Evolutionary conservation across 2,797 vertebrate genomes (phyloP).

Genomic region (Hapalemur alaotrensis): DNA sequence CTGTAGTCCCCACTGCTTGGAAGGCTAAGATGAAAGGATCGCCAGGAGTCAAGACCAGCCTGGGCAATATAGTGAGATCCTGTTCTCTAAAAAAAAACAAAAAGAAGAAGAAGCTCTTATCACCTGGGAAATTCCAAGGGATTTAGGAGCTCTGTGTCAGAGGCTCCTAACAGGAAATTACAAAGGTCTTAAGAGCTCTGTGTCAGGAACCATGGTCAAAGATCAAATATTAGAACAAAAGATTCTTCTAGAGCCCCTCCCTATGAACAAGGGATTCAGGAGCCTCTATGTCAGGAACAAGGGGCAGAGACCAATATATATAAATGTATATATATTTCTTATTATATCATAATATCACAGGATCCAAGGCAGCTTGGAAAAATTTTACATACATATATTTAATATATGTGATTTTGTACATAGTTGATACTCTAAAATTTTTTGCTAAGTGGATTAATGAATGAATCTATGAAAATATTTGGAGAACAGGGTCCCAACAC

Average conservation of each 20-base stretch:
- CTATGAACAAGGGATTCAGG: neutral
- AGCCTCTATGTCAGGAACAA: neutral
- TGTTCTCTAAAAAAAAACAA: neutral
- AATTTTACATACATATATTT: neutral
- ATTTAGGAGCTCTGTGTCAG: neutral
- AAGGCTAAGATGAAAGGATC: neutral
- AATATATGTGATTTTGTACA: neutral
- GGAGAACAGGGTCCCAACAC: neutral
- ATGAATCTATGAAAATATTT: neutral
- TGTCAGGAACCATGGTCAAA: neutral
- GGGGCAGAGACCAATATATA: neutral
- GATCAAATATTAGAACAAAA: neutral
- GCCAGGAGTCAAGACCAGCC: neutral
- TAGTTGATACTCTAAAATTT: neutral
- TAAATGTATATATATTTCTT: too few relatives aligned
- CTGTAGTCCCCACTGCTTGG: neutral
- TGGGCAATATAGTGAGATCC: neutral
- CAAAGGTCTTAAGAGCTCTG: neutral
- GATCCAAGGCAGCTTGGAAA: neutral
- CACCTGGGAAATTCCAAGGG: neutral
- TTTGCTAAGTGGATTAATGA: neutral
- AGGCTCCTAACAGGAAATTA: neutral
- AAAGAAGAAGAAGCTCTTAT: neutral
- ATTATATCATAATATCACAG: neutral
- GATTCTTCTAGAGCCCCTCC: neutral